Evolutionary conservation across 2,113 vertebrate genomes (phyloP).

Genomic region (Calidris pugnax): DNA sequence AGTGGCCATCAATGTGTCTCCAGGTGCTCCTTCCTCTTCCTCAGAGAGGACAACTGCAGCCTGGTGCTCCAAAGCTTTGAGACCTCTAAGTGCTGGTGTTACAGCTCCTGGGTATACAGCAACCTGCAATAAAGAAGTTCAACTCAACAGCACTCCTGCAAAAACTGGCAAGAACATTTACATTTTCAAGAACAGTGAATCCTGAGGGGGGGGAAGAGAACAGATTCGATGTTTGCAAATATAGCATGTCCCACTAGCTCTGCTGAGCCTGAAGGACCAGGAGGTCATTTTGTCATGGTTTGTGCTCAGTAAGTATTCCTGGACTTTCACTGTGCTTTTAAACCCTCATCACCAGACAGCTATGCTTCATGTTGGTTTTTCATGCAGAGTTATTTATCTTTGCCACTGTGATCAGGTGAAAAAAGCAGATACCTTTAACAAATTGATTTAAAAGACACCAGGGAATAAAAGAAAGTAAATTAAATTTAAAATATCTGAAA

Average conservation of each 20-base stretch:
- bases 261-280: neutral
- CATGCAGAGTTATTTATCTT: neutral
- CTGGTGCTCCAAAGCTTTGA: neutral
- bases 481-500: neutral
- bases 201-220: neutral
- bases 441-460: neutral
- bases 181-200: neutral
- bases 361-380: neutral
- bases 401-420: neutral
- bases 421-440: neutral
- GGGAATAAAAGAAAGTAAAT: neutral
- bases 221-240: neutral
- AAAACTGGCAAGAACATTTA: neutral
- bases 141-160: neutral
- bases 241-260: neutral
- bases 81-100: neutral
- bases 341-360: neutral
- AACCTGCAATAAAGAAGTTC: neutral
- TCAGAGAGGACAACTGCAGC: neutral
- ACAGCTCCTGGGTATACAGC: neutral
- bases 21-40: neutral
- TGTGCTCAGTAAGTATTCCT: neutral
- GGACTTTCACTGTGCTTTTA: neutral
- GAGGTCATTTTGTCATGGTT: neutral
- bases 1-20: neutral